Conservation (phyloP, 1,140 invertebrate genomes). For the Drosophila lini region DNA sequence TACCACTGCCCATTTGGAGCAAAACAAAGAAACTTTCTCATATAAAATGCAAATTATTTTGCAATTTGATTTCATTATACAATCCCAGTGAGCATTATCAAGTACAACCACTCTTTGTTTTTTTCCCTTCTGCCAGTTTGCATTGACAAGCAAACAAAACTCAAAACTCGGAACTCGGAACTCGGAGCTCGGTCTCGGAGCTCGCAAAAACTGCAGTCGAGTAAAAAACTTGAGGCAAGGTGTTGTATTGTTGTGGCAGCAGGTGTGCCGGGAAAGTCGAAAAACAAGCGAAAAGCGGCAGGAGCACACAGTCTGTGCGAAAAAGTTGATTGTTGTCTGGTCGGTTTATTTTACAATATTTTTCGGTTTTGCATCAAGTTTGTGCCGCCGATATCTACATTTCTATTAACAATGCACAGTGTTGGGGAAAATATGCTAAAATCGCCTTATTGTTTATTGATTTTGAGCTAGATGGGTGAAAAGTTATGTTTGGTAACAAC, state of each 20-base stretch:
- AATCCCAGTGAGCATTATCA: constrained; percentile 58
- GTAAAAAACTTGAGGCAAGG: constrained; percentile 59
- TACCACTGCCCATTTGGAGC: background rate
- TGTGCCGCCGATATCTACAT: background rate
- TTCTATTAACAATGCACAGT: constrained; percentile 42
- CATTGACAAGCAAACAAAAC: constrained; percentile 75
- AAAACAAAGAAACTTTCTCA: constrained; percentile 59
- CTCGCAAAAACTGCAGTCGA: constrained; percentile 48
- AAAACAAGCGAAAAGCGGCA: constrained; percentile 43
- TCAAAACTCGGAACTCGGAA: constrained; percentile 26
- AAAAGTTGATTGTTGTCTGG: constrained; percentile 69
- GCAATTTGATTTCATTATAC: constrained; percentile 71
- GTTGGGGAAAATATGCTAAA: constrained; percentile 55
- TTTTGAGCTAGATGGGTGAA: constrained; percentile 47
- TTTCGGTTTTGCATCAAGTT: constrained; percentile 34
- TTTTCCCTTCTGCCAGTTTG: constrained; percentile 48
- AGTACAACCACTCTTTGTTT: constrained; percentile 30
- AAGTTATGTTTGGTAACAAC: constrained; percentile 30
- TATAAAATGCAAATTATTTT: constrained; percentile 79
- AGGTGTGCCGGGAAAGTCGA: constrained; percentile 55
- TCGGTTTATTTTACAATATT: constrained; percentile 58
- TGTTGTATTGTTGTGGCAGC: constrained; percentile 64
- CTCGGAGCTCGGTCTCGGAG: constrained; percentile 28
- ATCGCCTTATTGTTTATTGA: constrained; percentile 52
- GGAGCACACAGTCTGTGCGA: constrained; percentile 56